Conservation (phyloP, 2,888 invertebrate species). For the Ernsta delagoae region DNA sequence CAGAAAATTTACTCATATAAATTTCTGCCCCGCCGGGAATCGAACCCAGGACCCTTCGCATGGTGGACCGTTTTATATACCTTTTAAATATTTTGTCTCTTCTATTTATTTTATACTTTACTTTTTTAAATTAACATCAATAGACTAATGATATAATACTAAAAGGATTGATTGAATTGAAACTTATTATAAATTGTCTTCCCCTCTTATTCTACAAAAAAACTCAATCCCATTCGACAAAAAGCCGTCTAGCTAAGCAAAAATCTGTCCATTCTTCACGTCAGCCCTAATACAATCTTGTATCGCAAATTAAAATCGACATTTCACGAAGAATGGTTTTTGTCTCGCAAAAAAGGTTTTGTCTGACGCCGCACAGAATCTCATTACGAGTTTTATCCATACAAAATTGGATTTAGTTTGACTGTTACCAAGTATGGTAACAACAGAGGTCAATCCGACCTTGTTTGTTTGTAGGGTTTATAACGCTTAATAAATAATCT, state of each 20-base stretch:
- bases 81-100: no score
- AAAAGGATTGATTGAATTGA: no score
- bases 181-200: no score
- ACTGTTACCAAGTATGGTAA: background rate
- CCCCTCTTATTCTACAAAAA: background rate
- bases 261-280: background rate
- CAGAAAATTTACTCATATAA: no score
- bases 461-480: conserved; percentile 10
- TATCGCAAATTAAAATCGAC: conserved; percentile 34
- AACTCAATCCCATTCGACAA: background rate
- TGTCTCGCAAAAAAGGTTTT: conserved; percentile 28
- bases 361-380: conserved; percentile 26
- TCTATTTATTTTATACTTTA: no score
- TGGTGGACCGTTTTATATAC: no score
- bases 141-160: no score
- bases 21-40: no score
- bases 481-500: conserved; percentile 1
- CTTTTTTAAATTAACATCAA: no score
- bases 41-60: no score
- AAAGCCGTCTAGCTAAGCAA: conserved; percentile 1
- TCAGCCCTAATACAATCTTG: conserved; percentile 19
- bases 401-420: conserved; percentile 23
- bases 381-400: conserved; percentile 19
- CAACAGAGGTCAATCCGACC: conserved; percentile 7
- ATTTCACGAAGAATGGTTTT: conserved; percentile 26